phyloP scores from a whole-genome alignment of 2,797 vertebrate species.

The Tragelaphus oryx region DNA sequence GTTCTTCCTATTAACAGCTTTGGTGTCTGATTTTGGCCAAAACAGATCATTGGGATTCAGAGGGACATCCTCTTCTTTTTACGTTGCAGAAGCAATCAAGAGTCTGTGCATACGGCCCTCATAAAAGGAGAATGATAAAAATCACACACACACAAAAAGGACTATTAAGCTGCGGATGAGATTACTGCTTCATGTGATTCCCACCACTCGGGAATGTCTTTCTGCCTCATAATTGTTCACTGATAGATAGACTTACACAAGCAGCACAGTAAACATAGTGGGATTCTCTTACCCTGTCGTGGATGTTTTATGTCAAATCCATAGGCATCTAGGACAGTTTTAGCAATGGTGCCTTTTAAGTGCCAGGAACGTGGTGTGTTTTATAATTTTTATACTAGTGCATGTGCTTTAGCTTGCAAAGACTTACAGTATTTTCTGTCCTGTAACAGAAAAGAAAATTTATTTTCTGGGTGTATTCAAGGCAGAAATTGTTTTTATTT shows the following conservation, averaged over 20 bases:
- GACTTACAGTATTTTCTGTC: neutral
- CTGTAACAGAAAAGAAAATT: neutral
- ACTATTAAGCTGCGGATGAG: constrained; percentile 43
- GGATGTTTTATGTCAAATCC: neutral
- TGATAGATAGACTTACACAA: constrained; percentile 24
- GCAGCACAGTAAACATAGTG: neutral
- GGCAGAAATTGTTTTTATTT: constrained; percentile 18
- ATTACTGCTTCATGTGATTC: constrained; percentile 17
- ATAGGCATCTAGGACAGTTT: neutral
- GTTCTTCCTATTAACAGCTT: constrained; percentile 63
- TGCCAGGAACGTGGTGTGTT: neutral
- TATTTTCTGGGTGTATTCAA: neutral
- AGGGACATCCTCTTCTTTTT: constrained; percentile 30
- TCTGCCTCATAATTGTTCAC: constrained; percentile 21
- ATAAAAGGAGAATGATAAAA: constrained; percentile 66
- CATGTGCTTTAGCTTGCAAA: neutral
- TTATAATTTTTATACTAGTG: neutral
- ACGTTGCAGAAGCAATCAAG: constrained; percentile 63
- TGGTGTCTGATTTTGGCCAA: constrained; percentile 64
- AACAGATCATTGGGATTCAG: constrained; percentile 72
- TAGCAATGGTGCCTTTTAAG: neutral
- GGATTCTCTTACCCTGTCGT: neutral
- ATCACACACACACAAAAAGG: constrained; percentile 43
- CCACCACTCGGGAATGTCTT: constrained; percentile 38
- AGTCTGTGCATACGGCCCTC: constrained; percentile 42